Percentiles rank a stretch among this genome's conserved stretches.
phyloP scores from a whole-genome alignment of 1,140 invertebrate species.

The Megalonaias nervosa region DNA sequence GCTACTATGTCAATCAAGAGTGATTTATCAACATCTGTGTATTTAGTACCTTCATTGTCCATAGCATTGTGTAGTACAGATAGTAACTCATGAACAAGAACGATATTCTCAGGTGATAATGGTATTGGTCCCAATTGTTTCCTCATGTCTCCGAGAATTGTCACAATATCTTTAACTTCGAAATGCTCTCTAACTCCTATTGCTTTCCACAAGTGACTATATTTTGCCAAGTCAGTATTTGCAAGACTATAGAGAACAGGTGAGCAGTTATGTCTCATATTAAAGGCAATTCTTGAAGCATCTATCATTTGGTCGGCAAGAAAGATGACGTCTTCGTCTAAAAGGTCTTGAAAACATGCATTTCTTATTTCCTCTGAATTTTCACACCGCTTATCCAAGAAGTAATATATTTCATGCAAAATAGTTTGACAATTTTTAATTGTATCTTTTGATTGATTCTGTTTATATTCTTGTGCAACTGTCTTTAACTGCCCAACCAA shows the following conservation, averaged over 20 bases:
- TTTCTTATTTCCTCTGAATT: too few species aligned
- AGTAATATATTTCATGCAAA: too few species aligned
- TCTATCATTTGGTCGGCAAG: slow-evolving; percentile 5
- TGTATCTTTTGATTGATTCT: too few species aligned
- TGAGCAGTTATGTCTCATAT: background rate
- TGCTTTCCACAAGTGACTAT: background rate
- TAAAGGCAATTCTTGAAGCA: slow-evolving; percentile 10
- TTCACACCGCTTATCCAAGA: too few species aligned
- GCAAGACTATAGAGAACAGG: slow-evolving; percentile 11
- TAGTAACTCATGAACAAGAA: background rate
- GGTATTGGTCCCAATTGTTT: background rate
- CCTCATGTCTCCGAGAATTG: slow-evolving; percentile 1
- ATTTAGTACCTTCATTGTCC: background rate
- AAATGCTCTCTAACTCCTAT: slow-evolving; percentile 29
- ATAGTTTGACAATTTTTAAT: too few species aligned
- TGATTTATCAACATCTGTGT: background rate
- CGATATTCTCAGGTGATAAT: slow-evolving; percentile 1
- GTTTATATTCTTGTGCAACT: too few species aligned
- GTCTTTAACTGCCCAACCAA: too few species aligned
- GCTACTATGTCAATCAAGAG: slow-evolving; percentile 26
- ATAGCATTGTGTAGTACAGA: background rate
- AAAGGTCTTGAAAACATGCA: too few species aligned
- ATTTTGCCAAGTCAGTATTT: background rate
- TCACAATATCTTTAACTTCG: slow-evolving; percentile 9
- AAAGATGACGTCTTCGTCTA: background rate